Evolutionary conservation across 2,113 vertebrate species (phyloP), one percentile per base, ranked within the genome.

Genomic region (Morone saxatilis): DNA sequence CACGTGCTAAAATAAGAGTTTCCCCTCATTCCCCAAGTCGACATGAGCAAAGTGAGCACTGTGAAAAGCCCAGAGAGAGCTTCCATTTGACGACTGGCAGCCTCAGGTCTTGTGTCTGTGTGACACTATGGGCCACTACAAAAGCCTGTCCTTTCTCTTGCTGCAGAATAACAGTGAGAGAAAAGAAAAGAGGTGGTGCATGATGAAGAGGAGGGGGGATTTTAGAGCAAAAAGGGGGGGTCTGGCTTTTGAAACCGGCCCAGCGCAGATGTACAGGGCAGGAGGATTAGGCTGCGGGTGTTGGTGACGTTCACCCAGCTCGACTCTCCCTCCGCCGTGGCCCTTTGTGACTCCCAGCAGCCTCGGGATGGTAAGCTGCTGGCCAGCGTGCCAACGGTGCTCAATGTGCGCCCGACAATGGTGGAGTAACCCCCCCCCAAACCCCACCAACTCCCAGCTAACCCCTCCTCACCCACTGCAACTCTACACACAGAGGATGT

Each of bases 221-320:
- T 96, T 80, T 25, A 53, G 48, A 25, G 20, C 1, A 20, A 95
- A 59, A 96, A 78, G 40, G 50, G 36, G 95, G 95, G 95, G 84
- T 72, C 74, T 88, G 57, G 78, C 96, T 97, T 97, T 97, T 97
- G 95, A 97, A 96, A 96, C 96, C 92, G 94, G 77, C 93, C 94
- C 94, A 91, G 94, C 95, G 95, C 96, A 97, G 96, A 97, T 97
- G 96, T 95, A 97, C 87, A 83, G 94, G 96, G 91, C 96, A 97
- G 97, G 96, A 96, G 96, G 97, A 98, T 98, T 99, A 98, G 96
- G 95, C 95, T 63, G 92, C 95, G 96, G 94, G 94, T 95, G 94
- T 95, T 93, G 94, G 95, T 96, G 94, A 96, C 47, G 56, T 95
- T 94, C 81, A 95, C 71, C 70, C 80, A 3, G 76, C 75, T 77